Conservation (phyloP, 2,797 vertebrate species). For the Fistularia tabacaria region DNA sequence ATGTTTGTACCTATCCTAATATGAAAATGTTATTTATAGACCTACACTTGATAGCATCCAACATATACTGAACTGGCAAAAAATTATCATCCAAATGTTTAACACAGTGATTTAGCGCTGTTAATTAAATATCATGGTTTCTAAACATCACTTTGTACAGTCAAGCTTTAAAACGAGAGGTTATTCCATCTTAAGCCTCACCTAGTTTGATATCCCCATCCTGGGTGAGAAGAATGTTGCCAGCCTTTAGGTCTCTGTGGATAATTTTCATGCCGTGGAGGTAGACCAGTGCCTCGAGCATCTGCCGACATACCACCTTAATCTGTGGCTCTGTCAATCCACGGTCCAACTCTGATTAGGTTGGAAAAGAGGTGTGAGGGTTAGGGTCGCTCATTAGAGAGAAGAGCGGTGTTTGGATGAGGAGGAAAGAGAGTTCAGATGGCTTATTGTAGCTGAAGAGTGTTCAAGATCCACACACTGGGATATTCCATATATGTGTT, state of each 20-base stretch:
- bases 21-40: no score
- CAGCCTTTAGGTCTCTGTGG: slow-evolving; percentile 96
- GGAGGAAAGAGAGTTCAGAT: neutral
- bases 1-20: no score
- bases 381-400: neutral
- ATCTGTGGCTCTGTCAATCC: slow-evolving; percentile 92
- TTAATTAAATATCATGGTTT: neutral
- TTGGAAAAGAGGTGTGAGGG: neutral
- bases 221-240: slow-evolving; percentile 90
- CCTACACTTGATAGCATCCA: no score
- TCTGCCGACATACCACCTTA: slow-evolving; percentile 89
- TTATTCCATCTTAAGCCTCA: slow-evolving; percentile 56
- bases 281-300: slow-evolving; percentile 89
- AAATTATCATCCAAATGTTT: no score
- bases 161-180: neutral
- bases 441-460: neutral
- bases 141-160: neutral
- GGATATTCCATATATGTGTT: slow-evolving; percentile 10
- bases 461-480: slow-evolving; percentile 2
- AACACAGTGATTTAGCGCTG: neutral
- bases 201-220: slow-evolving; percentile 95
- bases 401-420: neutral
- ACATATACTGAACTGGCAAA: no score
- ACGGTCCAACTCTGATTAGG: slow-evolving; percentile 86
- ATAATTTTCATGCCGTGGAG: slow-evolving; percentile 95